Conservation (phyloP, 1,140 invertebrate species). For the Cotesia glomerata region DNA sequence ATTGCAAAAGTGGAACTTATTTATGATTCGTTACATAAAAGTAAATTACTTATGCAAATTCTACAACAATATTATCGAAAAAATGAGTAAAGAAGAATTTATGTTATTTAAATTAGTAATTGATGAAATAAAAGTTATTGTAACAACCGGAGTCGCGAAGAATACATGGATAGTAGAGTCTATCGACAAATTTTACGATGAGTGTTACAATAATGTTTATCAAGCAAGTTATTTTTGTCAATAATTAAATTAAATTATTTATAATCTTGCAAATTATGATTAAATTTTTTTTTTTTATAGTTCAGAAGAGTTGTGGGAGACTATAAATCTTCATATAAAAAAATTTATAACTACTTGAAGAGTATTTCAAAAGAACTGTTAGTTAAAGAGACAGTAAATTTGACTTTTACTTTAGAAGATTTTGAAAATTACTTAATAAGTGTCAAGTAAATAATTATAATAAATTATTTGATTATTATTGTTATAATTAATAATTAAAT, state of each 20-base stretch:
- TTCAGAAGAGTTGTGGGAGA: slow-evolving; percentile 7
- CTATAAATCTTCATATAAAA: slow-evolving; percentile 11
- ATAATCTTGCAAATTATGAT: background rate
- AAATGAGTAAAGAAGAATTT: slow-evolving; percentile 1
- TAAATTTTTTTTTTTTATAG: slow-evolving; percentile 10
- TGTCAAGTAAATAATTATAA: background rate
- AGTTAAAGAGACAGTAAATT: slow-evolving; percentile 2
- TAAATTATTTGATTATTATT: background rate
- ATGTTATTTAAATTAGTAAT: slow-evolving; percentile 23
- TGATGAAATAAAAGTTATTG: slow-evolving; percentile 21
- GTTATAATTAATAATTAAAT: too few relatives aligned
- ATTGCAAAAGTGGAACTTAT: slow-evolving; percentile 19
- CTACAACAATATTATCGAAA: slow-evolving; percentile 23
- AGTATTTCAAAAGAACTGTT: slow-evolving; percentile 12
- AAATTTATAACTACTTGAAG: slow-evolving; percentile 14
- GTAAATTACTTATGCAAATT: slow-evolving; percentile 24
- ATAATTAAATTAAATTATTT: background rate
- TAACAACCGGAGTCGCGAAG: slow-evolving; percentile 14
- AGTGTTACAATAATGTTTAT: slow-evolving; percentile 10
- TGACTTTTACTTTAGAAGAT: slow-evolving; percentile 7
- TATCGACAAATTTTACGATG: slow-evolving; percentile 8
- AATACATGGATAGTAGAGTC: slow-evolving; percentile 17
- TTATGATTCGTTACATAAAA: slow-evolving; percentile 24
- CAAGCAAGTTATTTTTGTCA: background rate
- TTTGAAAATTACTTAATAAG: slow-evolving; percentile 9